Evolutionary conservation across 1,140 invertebrate genomes (phyloP), one percentile per base, ranked within the genome.

Genomic region (Ephestia elutella): DNA sequence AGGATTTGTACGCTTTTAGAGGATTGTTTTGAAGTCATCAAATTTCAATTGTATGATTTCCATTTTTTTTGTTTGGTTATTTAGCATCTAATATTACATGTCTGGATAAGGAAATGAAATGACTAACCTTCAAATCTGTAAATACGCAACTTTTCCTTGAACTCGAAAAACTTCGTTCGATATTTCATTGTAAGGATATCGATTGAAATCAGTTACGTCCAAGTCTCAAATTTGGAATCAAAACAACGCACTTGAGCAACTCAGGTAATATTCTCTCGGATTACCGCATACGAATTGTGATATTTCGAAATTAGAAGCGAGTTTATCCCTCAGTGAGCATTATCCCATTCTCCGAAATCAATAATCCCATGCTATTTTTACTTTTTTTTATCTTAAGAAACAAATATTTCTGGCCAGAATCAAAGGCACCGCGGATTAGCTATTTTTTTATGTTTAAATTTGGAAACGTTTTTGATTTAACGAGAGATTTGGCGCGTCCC

Each of bases 391-490:
- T 68, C 72, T 68, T 66, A 55, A 75, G 80, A 82, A 87, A 82
- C 84, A 80, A 84, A 81, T 70, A 79, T 80, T 65, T 69, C 70
- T 70, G 60, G 71, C 56, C 55, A 63, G 56, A 78, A 73, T 86
- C 82, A 87, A 87, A 87, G 81, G 64, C 15, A 73, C 84, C 84
- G 82, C 84, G 77, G 82, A 80, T 84, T 82, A 80, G 71, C 67
- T 58, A 70, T 68, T 60, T 70, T 85, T 84, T 86, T 76, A 71
- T n/a, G 71, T 71, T 66, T 75, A 79, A 77, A 83, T 83, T 82
- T 75, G 66, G 75, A 83, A 85, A 80, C 76, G 72, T 73, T 83
- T 75, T 77, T 71, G 81, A 82, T 82, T 79, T 80, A 68, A 78
- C 70, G 68, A 76, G 72, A 82, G 81, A 84, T 87, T 85, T 82